Percentiles rank a stretch among this genome's conserved stretches.
phyloP scores from a whole-genome alignment of 2,888 invertebrate genomes.

The Hypomecis punctinalis region DNA sequence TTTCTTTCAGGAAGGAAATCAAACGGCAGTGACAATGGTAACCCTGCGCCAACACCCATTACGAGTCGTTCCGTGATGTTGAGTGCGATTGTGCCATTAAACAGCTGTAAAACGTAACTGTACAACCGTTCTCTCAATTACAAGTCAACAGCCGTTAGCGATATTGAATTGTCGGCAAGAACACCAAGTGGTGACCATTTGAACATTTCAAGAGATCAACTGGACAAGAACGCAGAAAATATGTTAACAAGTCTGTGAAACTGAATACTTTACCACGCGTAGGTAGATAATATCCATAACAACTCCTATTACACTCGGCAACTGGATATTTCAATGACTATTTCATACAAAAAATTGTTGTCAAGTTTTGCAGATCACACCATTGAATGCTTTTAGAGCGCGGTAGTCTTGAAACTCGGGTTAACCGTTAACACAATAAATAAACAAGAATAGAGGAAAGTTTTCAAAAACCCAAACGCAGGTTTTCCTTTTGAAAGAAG shows the following conservation, averaged over 20 bases:
- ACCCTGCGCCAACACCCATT: conserved; percentile 41
- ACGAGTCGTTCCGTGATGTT: conserved; percentile 46
- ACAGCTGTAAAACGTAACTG: conserved; percentile 55
- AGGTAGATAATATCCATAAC: background rate
- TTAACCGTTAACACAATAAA: background rate
- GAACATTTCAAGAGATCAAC: conserved; percentile 22
- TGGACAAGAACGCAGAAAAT: background rate
- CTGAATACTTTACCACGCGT: background rate
- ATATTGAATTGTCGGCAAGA: conserved; percentile 49
- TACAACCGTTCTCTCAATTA: conserved; percentile 61
- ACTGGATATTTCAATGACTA: background rate
- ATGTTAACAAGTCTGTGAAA: background rate
- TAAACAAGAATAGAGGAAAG: conserved; percentile 7
- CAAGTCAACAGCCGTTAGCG: conserved; percentile 57
- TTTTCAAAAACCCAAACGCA: conserved; percentile 1
- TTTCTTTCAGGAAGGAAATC: background rate
- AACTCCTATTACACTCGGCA: background rate
- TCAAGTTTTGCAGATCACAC: background rate
- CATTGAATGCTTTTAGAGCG: background rate
- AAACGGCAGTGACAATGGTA: conserved; percentile 22
- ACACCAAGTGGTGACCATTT: conserved; percentile 16
- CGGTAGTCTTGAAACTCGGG: background rate
- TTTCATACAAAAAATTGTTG: background rate
- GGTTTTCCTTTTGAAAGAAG: conserved; percentile 18
- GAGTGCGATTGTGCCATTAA: conserved; percentile 53